Conservation (phyloP, 2,888 invertebrate genomes). For the Oxytorus armatus region DNA sequence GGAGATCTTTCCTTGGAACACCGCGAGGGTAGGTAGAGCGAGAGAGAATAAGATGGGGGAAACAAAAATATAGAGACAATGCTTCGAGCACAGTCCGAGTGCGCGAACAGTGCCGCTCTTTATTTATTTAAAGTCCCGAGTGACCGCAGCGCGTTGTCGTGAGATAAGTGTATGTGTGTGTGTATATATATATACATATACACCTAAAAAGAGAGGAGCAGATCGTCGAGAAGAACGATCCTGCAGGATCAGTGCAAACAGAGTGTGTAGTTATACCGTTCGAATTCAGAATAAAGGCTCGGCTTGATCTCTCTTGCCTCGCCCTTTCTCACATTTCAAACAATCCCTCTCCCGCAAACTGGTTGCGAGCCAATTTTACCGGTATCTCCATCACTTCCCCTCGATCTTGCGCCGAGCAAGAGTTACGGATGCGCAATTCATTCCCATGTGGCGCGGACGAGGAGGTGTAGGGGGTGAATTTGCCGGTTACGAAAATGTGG, state of each 20-base stretch:
- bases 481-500: conserved; percentile 28
- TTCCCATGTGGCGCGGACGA: conserved; percentile 20
- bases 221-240: conserved; percentile 21
- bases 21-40: neutral
- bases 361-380: conserved; percentile 21
- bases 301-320: conserved; percentile 4
- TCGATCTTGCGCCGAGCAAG: conserved; percentile 39
- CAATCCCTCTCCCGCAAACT: conserved; percentile 10
- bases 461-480: conserved; percentile 27
- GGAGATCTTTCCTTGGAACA: conserved; percentile 67
- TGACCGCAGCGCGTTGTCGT: conserved; percentile 52
- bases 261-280: conserved; percentile 15
- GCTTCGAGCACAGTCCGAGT: conserved; percentile 23
- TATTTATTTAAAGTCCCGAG: conserved; percentile 78
- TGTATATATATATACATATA: conserved; percentile 7
- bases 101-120: conserved; percentile 68
- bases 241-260: conserved; percentile 19
- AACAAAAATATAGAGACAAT: conserved; percentile 26
- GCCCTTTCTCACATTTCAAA: conserved; percentile 9
- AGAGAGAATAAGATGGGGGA: conserved; percentile 13
- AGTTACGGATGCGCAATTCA: conserved; percentile 55
- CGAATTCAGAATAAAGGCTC: conserved; percentile 49
- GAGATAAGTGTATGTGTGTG: too few species aligned
- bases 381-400: conserved; percentile 26
- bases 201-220: neutral